A percentile compares a stretch with the other conserved stretches of the same genome.
Conservation (phyloP, 1,140 invertebrate genomes). For the Lasaia peninsularis region DNA sequence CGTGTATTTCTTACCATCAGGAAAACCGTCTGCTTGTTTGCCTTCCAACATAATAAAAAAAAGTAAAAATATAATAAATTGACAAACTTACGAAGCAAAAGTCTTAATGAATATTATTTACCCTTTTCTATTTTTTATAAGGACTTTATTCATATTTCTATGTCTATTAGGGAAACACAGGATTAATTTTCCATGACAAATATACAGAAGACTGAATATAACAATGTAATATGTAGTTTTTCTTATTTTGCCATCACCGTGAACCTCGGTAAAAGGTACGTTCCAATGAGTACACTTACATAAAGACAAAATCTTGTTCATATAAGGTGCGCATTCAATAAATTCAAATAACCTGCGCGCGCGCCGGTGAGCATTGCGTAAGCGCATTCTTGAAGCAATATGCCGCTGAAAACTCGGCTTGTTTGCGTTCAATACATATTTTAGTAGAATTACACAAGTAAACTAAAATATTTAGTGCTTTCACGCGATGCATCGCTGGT, state of each 20-base stretch:
- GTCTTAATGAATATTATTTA: too few species aligned
- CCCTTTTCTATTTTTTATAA: too few species aligned
- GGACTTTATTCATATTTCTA: too few species aligned
- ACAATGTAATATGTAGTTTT: not conserved
- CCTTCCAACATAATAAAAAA: too few species aligned
- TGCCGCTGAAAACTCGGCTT: slow-evolving; percentile 28
- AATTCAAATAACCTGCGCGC: slow-evolving; percentile 22
- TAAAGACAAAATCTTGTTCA: slow-evolving; percentile 19
- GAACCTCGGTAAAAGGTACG: slow-evolving; percentile 4
- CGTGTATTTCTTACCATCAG: too few species aligned
- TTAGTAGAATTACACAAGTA: not conserved
- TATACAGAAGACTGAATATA: too few species aligned
- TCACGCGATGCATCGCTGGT: not conserved
- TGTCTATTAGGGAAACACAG: not conserved
- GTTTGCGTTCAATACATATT: slow-evolving; percentile 1
- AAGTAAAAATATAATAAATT: too few species aligned
- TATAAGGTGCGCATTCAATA: slow-evolving; percentile 27
- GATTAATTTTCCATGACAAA: not conserved
- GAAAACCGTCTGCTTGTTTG: too few species aligned
- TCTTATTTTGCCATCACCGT: not conserved
- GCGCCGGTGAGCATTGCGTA: slow-evolving; percentile 24
- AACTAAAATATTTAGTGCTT: not conserved
- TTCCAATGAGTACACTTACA: not conserved
- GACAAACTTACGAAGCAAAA: too few species aligned
- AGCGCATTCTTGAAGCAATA: slow-evolving; percentile 26